A percentile compares a stretch with the other conserved stretches of the same genome.
phyloP scores from a whole-genome alignment of 2,113 vertebrate genomes.

The Aix galericulata region DNA sequence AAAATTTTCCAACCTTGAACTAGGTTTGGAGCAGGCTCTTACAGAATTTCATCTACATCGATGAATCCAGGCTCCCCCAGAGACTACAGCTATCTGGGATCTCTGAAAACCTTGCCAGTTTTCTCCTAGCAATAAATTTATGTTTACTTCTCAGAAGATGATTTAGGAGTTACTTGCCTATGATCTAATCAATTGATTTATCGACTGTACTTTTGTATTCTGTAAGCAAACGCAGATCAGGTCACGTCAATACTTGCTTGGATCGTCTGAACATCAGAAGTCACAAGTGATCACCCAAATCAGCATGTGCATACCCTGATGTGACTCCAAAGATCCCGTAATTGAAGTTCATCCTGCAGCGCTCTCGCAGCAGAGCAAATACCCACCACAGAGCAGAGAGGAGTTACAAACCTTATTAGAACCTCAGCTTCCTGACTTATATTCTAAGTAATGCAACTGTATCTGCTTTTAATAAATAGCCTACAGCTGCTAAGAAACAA shows the following conservation, averaged over 20 bases:
- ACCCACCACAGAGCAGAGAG: neutral
- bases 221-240: neutral
- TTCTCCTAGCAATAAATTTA: neutral
- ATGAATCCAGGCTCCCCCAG: neutral
- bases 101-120: neutral
- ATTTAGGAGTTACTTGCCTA: neutral
- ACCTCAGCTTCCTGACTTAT: neutral
- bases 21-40: neutral
- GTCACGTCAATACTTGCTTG: neutral
- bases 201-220: neutral
- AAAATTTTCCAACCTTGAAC: neutral
- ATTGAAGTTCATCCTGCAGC: neutral
- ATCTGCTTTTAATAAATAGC: neutral
- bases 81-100: neutral
- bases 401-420: neutral
- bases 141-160: neutral
- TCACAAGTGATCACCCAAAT: neutral
- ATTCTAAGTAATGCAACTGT: neutral
- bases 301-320: neutral
- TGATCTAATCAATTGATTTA: neutral
- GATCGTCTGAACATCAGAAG: neutral
- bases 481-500: neutral
- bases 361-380: neutral
- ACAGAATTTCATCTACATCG: neutral
- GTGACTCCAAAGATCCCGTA: neutral